These are phyloP conservation scores for Psylliodes chrysocephalus DNA, from an alignment of 2,888 invertebrate species.

Conservation along the genomic window DNA sequence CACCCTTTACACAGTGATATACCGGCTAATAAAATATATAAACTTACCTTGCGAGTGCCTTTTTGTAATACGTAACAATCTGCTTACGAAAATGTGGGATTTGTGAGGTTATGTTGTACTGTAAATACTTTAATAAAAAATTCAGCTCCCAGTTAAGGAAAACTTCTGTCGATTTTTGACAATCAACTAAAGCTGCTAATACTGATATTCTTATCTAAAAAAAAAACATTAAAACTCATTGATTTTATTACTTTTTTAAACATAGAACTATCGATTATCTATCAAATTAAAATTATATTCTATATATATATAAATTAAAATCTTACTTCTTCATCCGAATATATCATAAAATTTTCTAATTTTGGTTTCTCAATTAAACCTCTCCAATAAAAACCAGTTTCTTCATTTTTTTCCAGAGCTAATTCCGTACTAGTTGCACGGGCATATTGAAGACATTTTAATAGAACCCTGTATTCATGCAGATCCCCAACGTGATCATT, in stretches of 20 bases:
- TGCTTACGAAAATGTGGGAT: slow-evolving; percentile 76
- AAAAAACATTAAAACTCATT: no score
- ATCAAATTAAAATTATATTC: neutral
- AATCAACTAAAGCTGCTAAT: slow-evolving; percentile 77
- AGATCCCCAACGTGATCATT: slow-evolving; percentile 47
- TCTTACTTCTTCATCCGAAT: slow-evolving; percentile 71
- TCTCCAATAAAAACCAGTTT: slow-evolving; percentile 64
- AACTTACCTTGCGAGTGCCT: slow-evolving; percentile 66
- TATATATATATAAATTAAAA: neutral
- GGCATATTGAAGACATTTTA: slow-evolving; percentile 66
- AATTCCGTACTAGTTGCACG: slow-evolving; percentile 65
- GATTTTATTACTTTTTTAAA: no score
- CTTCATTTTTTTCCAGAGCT: slow-evolving; percentile 45
- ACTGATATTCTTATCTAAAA: slow-evolving; percentile 75
- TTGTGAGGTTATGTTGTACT: slow-evolving; percentile 76
- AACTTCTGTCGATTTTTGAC: slow-evolving; percentile 77
- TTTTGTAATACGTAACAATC: slow-evolving; percentile 75
- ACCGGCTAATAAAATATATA: no score
- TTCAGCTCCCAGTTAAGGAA: slow-evolving; percentile 72
- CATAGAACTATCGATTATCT: no score
- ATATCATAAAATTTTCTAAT: slow-evolving; percentile 69
- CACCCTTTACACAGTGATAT: no score
- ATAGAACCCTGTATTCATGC: slow-evolving; percentile 59
- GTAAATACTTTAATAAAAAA: slow-evolving; percentile 71
- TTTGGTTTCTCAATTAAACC: slow-evolving; percentile 67